Evolutionary conservation across 2,113 vertebrate species (phyloP).

Genomic region (Oryzias javanicus): DNA sequence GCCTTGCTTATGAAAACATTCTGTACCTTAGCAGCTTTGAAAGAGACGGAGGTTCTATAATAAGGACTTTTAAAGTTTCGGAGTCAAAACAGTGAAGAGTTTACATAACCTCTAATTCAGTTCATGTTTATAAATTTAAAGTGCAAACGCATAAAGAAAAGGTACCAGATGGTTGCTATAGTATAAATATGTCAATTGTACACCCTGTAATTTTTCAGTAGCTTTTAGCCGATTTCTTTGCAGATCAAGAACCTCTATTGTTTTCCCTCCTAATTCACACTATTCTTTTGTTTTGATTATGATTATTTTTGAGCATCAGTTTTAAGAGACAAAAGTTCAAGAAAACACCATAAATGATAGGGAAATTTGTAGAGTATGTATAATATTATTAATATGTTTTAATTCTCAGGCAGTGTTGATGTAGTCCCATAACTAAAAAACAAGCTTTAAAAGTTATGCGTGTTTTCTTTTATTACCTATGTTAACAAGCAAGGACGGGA

Average conservation of each 20-base stretch:
- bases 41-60: constrained; percentile 50
- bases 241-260: neutral
- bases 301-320: neutral
- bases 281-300: neutral
- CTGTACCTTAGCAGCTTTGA: constrained; percentile 46
- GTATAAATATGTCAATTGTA: constrained; percentile 12
- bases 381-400: too few species aligned
- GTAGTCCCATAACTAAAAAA: too few species aligned
- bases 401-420: too few species aligned
- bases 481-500: too few species aligned
- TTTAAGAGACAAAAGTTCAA: neutral
- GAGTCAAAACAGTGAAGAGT: constrained; percentile 30
- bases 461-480: too few species aligned
- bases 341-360: neutral
- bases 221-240: constrained; percentile 15
- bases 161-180: constrained; percentile 19
- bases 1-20: constrained; percentile 60
- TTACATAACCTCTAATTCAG: constrained; percentile 23
- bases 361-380: too few species aligned
- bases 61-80: constrained; percentile 28
- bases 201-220: constrained; percentile 5
- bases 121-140: constrained; percentile 36
- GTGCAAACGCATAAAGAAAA: constrained; percentile 16
- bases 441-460: too few species aligned
- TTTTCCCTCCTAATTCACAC: neutral